These are phyloP conservation scores for Galerucella calmariensis DNA, from an alignment of 2,888 invertebrate genomes.

Conservation along the genomic window DNA sequence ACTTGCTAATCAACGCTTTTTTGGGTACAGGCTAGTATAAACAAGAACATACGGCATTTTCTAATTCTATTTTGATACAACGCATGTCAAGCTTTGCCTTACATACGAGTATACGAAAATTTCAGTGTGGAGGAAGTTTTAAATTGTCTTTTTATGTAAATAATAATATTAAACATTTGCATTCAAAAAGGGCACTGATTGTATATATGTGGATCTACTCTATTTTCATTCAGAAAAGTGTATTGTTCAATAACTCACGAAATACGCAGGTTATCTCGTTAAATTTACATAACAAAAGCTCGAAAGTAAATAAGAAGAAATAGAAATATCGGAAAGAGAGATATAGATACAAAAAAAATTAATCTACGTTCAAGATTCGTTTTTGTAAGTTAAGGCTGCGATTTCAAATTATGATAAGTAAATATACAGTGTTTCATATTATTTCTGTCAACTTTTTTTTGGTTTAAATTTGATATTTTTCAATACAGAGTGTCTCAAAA, in stretches of 20 bases:
- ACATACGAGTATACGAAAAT: no score
- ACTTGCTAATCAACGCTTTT: no score
- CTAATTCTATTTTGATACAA: no score
- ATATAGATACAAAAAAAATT: neutral
- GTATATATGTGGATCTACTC: neutral
- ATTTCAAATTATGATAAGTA: neutral
- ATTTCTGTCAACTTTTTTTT: no score
- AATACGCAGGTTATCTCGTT: neutral
- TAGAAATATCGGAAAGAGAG: constrained; percentile 10
- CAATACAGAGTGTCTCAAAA: no score
- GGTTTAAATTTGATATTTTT: no score
- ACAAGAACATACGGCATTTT: no score
- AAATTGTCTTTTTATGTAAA: neutral
- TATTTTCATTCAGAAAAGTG: neutral
- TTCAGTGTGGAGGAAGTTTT: neutral
- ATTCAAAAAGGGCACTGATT: neutral
- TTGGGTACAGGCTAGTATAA: no score
- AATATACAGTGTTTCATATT: neutral
- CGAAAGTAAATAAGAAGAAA: constrained; percentile 7
- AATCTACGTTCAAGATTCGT: neutral
- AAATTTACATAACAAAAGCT: constrained; percentile 14
- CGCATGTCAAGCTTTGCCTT: no score
- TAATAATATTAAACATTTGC: neutral
- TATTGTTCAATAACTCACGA: neutral
- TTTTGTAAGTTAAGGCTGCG: neutral